Percentiles rank a stretch among this genome's conserved stretches.
Conservation (phyloP, 2,797 vertebrate genomes). For the Sandelia bainsii region DNA sequence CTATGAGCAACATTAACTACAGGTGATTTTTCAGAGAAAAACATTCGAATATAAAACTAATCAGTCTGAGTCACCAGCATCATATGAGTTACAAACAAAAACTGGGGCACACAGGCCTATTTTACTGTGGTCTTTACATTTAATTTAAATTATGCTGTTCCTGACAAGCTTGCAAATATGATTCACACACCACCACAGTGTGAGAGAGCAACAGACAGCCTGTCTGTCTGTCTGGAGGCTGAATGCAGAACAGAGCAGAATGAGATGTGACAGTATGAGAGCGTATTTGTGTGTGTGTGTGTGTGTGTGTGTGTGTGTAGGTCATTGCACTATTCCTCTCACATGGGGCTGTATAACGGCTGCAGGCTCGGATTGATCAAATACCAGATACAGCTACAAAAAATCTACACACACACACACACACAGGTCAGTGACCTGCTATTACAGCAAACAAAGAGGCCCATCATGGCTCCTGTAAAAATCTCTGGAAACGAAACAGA, state of each 20-base stretch:
- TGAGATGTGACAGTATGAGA: constrained; percentile 75
- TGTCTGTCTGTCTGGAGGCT: constrained; percentile 36
- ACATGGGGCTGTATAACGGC: constrained; percentile 10
- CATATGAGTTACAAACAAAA: constrained; percentile 11
- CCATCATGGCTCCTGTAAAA: constrained; percentile 22
- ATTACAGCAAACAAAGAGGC: constrained; percentile 19
- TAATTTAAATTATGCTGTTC: constrained; percentile 24
- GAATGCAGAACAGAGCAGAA: constrained; percentile 49
- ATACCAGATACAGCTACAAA: constrained; percentile 43
- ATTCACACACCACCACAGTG: constrained; percentile 3
- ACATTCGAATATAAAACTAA: not conserved
- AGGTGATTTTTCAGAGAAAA: no score
- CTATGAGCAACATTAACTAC: not conserved
- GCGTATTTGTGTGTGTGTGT: no score
- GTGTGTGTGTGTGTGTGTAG: constrained; percentile 7
- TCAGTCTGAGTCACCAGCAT: not conserved
- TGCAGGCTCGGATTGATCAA: constrained; percentile 47
- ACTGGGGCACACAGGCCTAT: not conserved
- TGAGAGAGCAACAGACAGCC: constrained; percentile 24
- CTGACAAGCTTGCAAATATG: constrained; percentile 46
- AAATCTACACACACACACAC: constrained; percentile 30
- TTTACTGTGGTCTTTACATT: constrained; percentile 18
- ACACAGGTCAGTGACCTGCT: constrained; percentile 43
- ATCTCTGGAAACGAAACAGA: constrained; percentile 25
- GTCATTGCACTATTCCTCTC: constrained; percentile 31